A percentile compares a stretch with the other conserved stretches of the same genome.
Conservation (phyloP, 2,797 vertebrate species). For the Enteromius afrohamiltoni region DNA sequence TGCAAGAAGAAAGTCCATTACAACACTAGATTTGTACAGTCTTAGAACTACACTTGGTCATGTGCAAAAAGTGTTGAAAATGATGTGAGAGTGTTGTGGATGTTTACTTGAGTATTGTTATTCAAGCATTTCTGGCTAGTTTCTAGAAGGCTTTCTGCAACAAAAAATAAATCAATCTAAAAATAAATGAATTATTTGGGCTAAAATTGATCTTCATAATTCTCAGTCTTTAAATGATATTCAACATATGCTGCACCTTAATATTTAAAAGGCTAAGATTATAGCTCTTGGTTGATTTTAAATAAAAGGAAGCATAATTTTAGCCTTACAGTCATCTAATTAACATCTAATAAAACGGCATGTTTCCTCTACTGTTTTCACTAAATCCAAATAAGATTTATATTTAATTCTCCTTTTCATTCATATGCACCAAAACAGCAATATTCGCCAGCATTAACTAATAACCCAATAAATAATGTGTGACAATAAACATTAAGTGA, state of each 20-base stretch:
- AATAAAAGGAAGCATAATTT: not conserved
- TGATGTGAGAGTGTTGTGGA: not conserved
- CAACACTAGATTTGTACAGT: not conserved
- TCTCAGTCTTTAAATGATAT: not conserved
- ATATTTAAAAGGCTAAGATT: constrained; percentile 1
- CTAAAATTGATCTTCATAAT: not conserved
- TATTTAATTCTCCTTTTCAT: constrained; percentile 4
- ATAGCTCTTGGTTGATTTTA: not conserved
- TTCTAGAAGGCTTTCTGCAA: not conserved
- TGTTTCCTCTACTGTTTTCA: not conserved
- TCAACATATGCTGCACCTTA: not conserved
- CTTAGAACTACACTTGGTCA: not conserved
- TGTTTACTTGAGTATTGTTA: not conserved
- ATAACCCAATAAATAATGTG: not conserved
- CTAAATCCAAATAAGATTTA: not conserved
- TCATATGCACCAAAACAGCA: not conserved
- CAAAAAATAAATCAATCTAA: not conserved
- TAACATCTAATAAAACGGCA: not conserved
- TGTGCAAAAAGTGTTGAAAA: not conserved
- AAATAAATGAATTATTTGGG: no score
- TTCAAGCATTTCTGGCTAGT: not conserved
- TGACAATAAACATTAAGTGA: not conserved
- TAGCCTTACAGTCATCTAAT: not conserved
- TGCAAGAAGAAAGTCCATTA: constrained; percentile 8
- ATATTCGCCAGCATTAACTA: not conserved